phyloP scores from a whole-genome alignment of 1,140 invertebrate genomes.

The Pectinophora gossypiella region DNA sequence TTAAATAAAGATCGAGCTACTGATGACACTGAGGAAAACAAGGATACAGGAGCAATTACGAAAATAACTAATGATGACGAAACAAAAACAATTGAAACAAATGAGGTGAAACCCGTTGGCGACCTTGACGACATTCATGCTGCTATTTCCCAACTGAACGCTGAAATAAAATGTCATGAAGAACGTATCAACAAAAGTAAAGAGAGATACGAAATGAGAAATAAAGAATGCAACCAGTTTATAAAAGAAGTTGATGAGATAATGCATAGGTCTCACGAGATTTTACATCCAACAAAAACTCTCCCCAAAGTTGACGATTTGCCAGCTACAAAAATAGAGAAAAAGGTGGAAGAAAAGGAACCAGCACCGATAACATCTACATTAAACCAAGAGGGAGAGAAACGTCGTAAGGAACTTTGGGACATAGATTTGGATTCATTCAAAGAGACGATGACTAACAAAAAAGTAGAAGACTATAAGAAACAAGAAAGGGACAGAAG shows the following conservation, averaged over 20 bases:
- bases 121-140: conserved; percentile 51
- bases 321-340: conserved; percentile 6
- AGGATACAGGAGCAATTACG: background rate
- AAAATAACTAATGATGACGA: background rate
- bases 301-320: background rate
- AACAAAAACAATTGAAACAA: conserved; percentile 10
- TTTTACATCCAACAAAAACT: conserved; percentile 44
- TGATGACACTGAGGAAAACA: conserved; percentile 8
- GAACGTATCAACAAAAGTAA: conserved; percentile 54
- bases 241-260: conserved; percentile 65
- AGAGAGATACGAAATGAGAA: conserved; percentile 44
- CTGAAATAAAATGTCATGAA: conserved; percentile 55
- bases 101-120: conserved; percentile 17
- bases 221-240: conserved; percentile 53
- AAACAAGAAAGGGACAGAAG: conserved; percentile 42
- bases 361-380: conserved; percentile 6
- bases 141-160: conserved; percentile 49
- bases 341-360: conserved; percentile 5
- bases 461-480: conserved; percentile 30
- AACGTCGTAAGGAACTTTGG: conserved; percentile 35
- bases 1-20: conserved; percentile 15
- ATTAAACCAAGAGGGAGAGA: conserved; percentile 5
- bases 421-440: conserved; percentile 26
- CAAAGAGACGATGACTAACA: conserved; percentile 20
- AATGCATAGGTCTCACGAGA: conserved; percentile 48